phyloP scores from a whole-genome alignment of 1,140 invertebrate species.

The Phthorimaea operculella region DNA sequence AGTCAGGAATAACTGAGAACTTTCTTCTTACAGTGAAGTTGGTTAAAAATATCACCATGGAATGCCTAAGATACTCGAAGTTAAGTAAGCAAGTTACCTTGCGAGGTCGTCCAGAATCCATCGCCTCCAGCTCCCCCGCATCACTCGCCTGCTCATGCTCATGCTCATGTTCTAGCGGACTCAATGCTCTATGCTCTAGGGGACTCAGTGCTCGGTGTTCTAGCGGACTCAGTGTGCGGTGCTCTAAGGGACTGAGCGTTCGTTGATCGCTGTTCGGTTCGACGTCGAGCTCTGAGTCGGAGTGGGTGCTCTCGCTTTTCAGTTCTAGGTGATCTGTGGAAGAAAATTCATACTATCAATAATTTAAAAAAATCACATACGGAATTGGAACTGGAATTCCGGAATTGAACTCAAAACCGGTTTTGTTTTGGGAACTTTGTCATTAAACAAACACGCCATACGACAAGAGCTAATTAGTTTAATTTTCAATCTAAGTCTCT shows the following conservation, averaged over 20 bases:
- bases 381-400: too few species aligned
- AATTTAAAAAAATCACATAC: too few species aligned
- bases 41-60: too few species aligned
- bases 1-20: too few species aligned
- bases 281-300: conserved; percentile 42
- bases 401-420: too few species aligned
- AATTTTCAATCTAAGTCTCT: too few species aligned
- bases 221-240: not conserved
- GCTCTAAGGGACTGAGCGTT: conserved; percentile 8
- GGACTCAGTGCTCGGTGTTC: not conserved
- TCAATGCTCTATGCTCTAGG: not conserved
- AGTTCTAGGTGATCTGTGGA: conserved; percentile 40
- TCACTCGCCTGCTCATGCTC: conserved; percentile 29
- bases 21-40: too few species aligned
- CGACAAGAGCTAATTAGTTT: too few species aligned
- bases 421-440: too few species aligned
- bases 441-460: too few species aligned
- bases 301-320: conserved; percentile 46
- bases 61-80: too few species aligned
- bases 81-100: conserved; percentile 49
- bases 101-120: conserved; percentile 47
- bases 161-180: conserved; percentile 24
- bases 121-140: conserved; percentile 33
- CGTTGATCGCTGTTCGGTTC: conserved; percentile 21
- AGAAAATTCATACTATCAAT: too few species aligned